Base-by-base conservation (phyloP, 2,888 invertebrate species). In the Thalpophila matura region DNA sequence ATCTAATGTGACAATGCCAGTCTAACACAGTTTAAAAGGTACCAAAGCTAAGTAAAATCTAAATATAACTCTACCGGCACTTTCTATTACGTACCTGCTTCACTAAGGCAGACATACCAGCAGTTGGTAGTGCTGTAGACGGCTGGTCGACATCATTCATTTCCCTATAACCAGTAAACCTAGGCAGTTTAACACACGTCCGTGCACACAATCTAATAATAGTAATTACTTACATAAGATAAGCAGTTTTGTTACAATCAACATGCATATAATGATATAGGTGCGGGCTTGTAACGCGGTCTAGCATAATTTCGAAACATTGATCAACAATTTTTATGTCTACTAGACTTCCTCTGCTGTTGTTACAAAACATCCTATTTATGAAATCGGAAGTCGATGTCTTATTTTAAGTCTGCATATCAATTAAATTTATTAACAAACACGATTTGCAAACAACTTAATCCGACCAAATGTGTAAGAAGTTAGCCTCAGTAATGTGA, bases 361-460 rank as follows among this genome's bases (percentile, higher is more conserved):
- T 47, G 55, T 81, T 82, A 72, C 83, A 61, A 73, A 75, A 82
- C 75, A 73, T 82, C 76, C 74, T 80, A 69, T 64, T 37, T 65
- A 66, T 67, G 67, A 72, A 73, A 80, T 69, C 69, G 73, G 79
- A 78, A 73, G 59, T 64, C 64, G 49, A 18, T 43, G 54, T 66
- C 57, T 50, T 64, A 66, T 73, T 78, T 57, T 59, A 53, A 59
- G 55, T 78, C 61, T 65, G 64, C 64, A 66, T 64, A 66, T 58
- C 51, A 69, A 67, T 64, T n/a, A n/a, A n/a, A n/a, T n/a, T n/a
- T 63, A 79, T 60, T 63, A 40, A 57, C 60, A 57, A 55, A 62
- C 61, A 56, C 42, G 64, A 68, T 68, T 68, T 60, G 38, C 42
- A 18, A 40, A 70, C 37, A 43, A 37, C 47, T 26, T 47, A 61